Percentiles rank a stretch among this genome's conserved stretches.
Conservation (phyloP, 2,888 invertebrate genomes). For the Globia sparganii region DNA sequence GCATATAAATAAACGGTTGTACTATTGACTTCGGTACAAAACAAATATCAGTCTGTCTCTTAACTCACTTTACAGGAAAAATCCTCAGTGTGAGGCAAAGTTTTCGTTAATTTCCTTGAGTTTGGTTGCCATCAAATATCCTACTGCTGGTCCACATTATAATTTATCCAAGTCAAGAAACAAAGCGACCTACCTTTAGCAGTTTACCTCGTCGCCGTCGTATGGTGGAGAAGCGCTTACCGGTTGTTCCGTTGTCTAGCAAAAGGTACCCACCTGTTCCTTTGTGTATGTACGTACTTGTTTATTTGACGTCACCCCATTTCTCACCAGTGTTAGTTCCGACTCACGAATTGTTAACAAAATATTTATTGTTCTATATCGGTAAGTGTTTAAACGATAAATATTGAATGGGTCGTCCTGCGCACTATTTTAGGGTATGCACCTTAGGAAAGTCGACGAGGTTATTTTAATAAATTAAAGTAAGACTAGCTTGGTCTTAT, state of each 20-base stretch:
- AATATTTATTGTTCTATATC: conserved; percentile 38
- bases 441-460: neutral
- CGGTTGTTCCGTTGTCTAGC: conserved; percentile 8
- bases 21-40: neutral
- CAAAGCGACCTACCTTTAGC: neutral
- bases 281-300: conserved; percentile 36
- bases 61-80: neutral
- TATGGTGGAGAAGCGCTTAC: conserved; percentile 1
- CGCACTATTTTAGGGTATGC: neutral
- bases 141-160: neutral
- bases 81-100: neutral
- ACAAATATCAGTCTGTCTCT: neutral
- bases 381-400: conserved; percentile 12
- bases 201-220: conserved; percentile 29
- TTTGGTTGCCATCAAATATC: neutral
- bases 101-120: neutral
- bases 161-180: neutral
- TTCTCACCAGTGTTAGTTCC: conserved; percentile 18
- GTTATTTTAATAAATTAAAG: conserved; percentile 35
- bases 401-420: neutral
- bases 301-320: conserved; percentile 28
- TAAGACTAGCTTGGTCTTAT: conserved; percentile 31
- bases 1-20: neutral
- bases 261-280: conserved; percentile 5
- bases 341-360: conserved; percentile 34